Evolutionary conservation across 2,113 vertebrate genomes (phyloP).

Genomic region (Speoplatyrhinus poulsoni): DNA sequence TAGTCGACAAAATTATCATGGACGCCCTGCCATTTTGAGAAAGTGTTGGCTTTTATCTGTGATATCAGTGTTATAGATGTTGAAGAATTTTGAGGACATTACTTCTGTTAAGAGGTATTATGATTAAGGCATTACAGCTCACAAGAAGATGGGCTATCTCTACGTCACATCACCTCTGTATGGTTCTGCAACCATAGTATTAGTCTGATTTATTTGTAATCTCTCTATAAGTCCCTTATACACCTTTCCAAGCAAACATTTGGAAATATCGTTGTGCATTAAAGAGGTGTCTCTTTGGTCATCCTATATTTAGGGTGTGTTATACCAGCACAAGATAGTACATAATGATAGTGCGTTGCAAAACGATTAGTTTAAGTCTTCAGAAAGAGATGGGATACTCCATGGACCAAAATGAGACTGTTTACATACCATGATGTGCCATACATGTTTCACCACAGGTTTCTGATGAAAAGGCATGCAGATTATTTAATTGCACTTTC

Average conservation of each 20-base stretch:
- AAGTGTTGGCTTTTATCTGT: background rate
- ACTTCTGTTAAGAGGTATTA: constrained; percentile 3
- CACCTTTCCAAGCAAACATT: too few relatives aligned
- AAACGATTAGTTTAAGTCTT: constrained; percentile 1
- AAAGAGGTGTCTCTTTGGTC: background rate
- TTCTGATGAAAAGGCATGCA: constrained; percentile 12
- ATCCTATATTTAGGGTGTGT: background rate
- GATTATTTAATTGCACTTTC: constrained; percentile 16
- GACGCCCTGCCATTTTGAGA: constrained; percentile 91
- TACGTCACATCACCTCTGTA: background rate
- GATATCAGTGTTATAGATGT: constrained; percentile 1
- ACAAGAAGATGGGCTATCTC: constrained; percentile 18
- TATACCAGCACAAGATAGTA: background rate
- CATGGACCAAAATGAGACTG: constrained; percentile 52
- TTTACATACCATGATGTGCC: constrained; percentile 48
- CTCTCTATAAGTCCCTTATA: too few relatives aligned
- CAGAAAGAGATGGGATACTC: constrained; percentile 17
- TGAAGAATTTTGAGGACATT: constrained; percentile 15
- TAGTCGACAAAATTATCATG: constrained; percentile 95
- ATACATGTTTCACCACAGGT: constrained; percentile 11
- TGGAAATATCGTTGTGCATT: background rate
- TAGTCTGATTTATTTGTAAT: too few relatives aligned
- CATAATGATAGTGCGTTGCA: background rate
- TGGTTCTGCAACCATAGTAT: too few relatives aligned
- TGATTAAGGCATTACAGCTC: constrained; percentile 19